A percentile compares a stretch with the other conserved stretches of the same genome.
These are phyloP conservation scores for Sepiola atlantica DNA, from an alignment of 2,888 invertebrate genomes.

Conservation along the genomic window DNA sequence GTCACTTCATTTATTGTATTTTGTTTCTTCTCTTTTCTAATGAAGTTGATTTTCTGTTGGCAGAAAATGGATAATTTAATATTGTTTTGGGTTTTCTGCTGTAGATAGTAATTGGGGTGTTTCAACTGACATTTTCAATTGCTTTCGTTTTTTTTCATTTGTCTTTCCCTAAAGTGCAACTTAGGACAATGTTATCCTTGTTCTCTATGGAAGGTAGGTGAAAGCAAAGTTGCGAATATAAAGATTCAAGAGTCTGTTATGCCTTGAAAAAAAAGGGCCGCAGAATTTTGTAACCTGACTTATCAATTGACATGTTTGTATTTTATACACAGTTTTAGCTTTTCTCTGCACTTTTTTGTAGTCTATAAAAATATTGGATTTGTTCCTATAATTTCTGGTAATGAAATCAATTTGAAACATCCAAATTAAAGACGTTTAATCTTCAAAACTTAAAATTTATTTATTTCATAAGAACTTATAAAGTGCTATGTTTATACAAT, in stretches of 20 bases:
- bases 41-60: constrained; percentile 1
- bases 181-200: constrained; percentile 47
- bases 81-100: constrained; percentile 13
- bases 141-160: constrained; percentile 44
- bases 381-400: neutral
- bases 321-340: constrained; percentile 19
- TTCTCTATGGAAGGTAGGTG: constrained; percentile 46
- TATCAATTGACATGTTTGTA: constrained; percentile 32
- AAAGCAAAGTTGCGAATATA: constrained; percentile 39
- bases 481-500: neutral
- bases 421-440: neutral
- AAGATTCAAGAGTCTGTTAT: constrained; percentile 37
- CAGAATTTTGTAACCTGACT: constrained; percentile 13
- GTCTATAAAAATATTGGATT: neutral
- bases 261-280: neutral
- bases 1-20: neutral
- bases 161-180: constrained; percentile 41
- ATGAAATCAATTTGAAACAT: neutral
- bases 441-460: neutral
- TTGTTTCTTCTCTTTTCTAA: neutral
- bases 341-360: neutral
- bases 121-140: constrained; percentile 36
- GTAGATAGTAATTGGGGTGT: constrained; percentile 32
- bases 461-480: neutral
- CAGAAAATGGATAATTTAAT: constrained; percentile 32